Evolutionary conservation across 1,140 invertebrate species (phyloP).

Genomic region (Brachionus sp.): DNA sequence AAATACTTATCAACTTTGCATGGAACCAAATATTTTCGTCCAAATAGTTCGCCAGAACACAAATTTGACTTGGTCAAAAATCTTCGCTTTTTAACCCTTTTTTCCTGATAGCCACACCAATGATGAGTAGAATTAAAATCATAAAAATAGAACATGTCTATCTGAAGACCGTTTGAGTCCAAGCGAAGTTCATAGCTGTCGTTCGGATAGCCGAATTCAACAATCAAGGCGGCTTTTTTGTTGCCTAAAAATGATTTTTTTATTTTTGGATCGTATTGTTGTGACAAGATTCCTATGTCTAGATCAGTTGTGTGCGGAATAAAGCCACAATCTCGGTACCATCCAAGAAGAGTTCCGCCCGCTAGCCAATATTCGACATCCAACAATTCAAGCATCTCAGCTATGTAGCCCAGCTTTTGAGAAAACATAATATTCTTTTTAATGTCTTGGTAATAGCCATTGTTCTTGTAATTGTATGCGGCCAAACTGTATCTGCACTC

Average conservation of each 20-base stretch:
- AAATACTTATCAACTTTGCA: neutral
- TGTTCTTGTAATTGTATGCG: neutral
- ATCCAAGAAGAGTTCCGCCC: neutral
- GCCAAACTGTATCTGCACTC: neutral
- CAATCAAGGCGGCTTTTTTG: neutral
- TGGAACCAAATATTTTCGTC: neutral
- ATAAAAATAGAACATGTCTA: constrained; percentile 9
- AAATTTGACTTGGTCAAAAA: neutral
- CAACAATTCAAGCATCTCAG: neutral
- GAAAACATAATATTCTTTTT: neutral
- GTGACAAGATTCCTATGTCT: neutral
- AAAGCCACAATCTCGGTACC: constrained; percentile 9
- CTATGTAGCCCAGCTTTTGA: neutral
- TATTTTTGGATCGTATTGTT: neutral
- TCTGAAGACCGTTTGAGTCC: neutral
- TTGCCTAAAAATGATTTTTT: neutral
- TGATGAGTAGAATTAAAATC: neutral
- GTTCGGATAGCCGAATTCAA: neutral
- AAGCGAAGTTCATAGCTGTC: constrained; percentile 12
- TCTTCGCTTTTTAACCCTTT: neutral
- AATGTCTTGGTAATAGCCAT: neutral
- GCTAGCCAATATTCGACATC: neutral
- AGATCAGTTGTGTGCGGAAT: constrained; percentile 22
- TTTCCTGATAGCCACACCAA: constrained; percentile 10
- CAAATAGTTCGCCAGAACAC: neutral